Percentiles rank a stretch among this genome's conserved stretches.
Conservation (phyloP, 2,113 vertebrate genomes). For the Dicaeum eximium region DNA sequence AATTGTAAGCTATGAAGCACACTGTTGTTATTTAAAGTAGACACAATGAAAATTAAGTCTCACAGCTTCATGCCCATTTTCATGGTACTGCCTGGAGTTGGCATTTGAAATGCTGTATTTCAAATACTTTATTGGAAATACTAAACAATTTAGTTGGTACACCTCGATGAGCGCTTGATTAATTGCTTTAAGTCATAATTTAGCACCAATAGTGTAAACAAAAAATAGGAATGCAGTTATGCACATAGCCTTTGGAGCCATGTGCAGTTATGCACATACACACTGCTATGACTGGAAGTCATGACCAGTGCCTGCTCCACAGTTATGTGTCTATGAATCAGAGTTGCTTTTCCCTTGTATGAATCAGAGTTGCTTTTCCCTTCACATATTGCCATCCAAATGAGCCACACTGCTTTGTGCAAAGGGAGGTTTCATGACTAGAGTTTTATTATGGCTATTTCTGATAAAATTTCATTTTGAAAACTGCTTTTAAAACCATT, state of each 20-base stretch:
- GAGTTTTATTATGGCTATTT: neutral
- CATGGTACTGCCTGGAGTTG: neutral
- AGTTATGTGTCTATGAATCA: neutral
- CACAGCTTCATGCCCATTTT: neutral
- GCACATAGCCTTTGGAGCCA: neutral
- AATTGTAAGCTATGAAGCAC: neutral
- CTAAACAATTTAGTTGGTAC: neutral
- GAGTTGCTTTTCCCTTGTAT: neutral
- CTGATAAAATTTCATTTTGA: neutral
- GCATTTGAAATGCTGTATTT: neutral
- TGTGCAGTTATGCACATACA: neutral
- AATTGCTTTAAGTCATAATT: neutral
- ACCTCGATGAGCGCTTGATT: neutral
- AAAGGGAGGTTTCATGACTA: neutral
- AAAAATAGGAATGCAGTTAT: neutral
- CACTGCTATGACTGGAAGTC: neutral
- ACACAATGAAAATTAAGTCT: neutral
- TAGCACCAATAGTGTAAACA: neutral
- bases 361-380: neutral
- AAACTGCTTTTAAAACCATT: constrained; percentile 1
- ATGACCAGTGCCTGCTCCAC: neutral
- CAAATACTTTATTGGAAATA: neutral
- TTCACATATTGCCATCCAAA: neutral
- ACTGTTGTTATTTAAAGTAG: neutral
- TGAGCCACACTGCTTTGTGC: neutral